Conservation (phyloP, 2,888 invertebrate species). For the Torymus tubicola region DNA sequence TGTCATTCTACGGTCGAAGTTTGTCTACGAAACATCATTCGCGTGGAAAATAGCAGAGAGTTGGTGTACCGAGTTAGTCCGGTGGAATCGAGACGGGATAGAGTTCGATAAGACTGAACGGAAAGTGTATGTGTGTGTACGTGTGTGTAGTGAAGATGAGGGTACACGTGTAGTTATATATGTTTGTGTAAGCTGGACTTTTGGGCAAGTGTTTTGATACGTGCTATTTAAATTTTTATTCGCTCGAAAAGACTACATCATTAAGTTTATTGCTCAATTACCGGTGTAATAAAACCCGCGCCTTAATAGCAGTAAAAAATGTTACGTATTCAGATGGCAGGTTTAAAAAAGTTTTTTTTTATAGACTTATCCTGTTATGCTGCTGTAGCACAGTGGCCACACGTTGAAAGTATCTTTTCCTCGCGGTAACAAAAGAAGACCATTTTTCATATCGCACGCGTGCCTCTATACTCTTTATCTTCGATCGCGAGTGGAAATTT, state of each 20-base stretch:
- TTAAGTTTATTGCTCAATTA: no score
- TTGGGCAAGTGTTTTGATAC: background rate
- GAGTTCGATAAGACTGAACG: background rate
- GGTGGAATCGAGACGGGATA: background rate
- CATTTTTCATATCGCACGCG: background rate
- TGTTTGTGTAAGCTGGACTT: no score
- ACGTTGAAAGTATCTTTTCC: background rate
- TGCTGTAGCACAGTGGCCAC: no score
- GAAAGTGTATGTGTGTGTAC: background rate
- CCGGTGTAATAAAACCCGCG: no score
- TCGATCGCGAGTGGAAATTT: slow-evolving; percentile 24
- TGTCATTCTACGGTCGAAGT: slow-evolving; percentile 72
- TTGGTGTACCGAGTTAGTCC: background rate
- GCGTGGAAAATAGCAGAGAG: slow-evolving; percentile 32
- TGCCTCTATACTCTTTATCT: slow-evolving; percentile 1
- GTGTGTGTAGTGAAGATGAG: no score
- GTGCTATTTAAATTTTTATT: no score
- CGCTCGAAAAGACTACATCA: no score
- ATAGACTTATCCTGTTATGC: no score
- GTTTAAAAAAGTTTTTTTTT: slow-evolving; percentile 17
- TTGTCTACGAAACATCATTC: slow-evolving; percentile 70
- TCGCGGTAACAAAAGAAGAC: background rate
- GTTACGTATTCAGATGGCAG: no score
- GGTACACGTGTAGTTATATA: no score
- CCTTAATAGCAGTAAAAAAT: no score